These are phyloP conservation scores for Metellina segmentata DNA, from an alignment of 2,888 invertebrate genomes.

Conservation along the genomic window DNA sequence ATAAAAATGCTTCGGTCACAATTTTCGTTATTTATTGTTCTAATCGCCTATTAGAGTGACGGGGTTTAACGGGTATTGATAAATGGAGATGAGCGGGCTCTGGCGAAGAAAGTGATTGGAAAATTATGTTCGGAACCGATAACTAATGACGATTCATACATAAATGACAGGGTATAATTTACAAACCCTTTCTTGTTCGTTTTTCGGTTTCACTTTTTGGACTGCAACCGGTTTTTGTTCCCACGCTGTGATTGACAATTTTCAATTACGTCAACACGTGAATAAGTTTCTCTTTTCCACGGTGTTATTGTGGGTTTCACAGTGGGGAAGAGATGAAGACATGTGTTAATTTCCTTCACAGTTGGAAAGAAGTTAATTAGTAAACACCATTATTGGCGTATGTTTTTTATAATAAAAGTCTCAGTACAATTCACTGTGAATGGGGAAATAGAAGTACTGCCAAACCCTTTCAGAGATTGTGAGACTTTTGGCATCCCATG, in stretches of 20 bases:
- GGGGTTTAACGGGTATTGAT: conserved; percentile 34
- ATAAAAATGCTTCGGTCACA: no score
- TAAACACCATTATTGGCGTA: no score
- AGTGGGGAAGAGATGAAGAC: conserved; percentile 5
- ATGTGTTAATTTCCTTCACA: conserved; percentile 32
- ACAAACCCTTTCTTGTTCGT: conserved; percentile 7
- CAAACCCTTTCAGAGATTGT: no score
- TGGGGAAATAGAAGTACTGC: no score
- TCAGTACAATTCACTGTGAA: no score
- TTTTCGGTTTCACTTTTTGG: conserved; percentile 26
- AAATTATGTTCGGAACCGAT: conserved; percentile 42
- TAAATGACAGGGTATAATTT: conserved; percentile 51
- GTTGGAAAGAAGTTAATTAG: conserved; percentile 36
- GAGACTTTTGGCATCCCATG: no score
- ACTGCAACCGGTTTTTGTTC: conserved; percentile 38
- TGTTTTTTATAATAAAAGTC: no score
- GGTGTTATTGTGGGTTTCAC: neutral
- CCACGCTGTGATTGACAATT: conserved; percentile 47
- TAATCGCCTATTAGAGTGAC: conserved; percentile 1
- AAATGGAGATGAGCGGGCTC: conserved; percentile 18
- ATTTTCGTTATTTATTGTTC: neutral
- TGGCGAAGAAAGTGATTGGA: neutral
- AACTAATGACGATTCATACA: conserved; percentile 42
- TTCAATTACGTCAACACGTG: conserved; percentile 27
- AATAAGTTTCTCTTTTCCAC: neutral